A percentile compares a stretch with the other conserved stretches of the same genome.
Evolutionary conservation across 2,888 invertebrate genomes (phyloP).

Genomic region (Drosophila nigricruria): DNA sequence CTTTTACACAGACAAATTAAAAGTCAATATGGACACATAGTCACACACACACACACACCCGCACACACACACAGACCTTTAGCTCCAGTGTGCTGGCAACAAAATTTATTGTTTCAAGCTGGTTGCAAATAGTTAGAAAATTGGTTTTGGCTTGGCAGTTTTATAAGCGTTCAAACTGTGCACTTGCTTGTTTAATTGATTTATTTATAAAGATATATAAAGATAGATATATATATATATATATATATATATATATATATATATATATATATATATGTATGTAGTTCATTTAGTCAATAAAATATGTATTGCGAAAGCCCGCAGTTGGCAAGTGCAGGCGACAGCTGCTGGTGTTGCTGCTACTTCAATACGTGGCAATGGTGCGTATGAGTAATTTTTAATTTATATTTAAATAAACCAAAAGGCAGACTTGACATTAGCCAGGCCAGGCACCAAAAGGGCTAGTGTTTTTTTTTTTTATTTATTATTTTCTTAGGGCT

Average conservation of each 20-base stretch:
- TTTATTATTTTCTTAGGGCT: conserved; percentile 15
- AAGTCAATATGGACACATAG: conserved; percentile 56
- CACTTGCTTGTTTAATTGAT: conserved; percentile 57
- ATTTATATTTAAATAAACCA: conserved; percentile 57
- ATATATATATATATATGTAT: neutral
- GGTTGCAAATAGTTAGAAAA: conserved; percentile 51
- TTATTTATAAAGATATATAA: conserved; percentile 37
- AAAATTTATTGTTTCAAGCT: conserved; percentile 65
- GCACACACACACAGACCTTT: neutral
- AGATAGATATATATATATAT: neutral
- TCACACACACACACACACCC: conserved; percentile 6
- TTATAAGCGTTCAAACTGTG: conserved; percentile 1
- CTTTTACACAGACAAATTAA: conserved; percentile 58
- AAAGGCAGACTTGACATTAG: conserved; percentile 21
- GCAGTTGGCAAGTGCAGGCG: conserved; percentile 33
- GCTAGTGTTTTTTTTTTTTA: conserved; percentile 11
- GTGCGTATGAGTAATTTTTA: conserved; percentile 73
- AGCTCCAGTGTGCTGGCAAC: conserved; percentile 3
- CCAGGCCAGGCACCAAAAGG: conserved; percentile 1
- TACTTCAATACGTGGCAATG: conserved; percentile 30
- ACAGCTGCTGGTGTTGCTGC: conserved; percentile 23
- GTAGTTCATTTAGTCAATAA: conserved; percentile 3
- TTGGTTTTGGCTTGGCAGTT: conserved; percentile 22
- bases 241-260: neutral
- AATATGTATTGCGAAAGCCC: conserved; percentile 28